Evolutionary conservation across 2,797 vertebrate genomes (phyloP).

Genomic region (Philypnodon macrostomus): DNA sequence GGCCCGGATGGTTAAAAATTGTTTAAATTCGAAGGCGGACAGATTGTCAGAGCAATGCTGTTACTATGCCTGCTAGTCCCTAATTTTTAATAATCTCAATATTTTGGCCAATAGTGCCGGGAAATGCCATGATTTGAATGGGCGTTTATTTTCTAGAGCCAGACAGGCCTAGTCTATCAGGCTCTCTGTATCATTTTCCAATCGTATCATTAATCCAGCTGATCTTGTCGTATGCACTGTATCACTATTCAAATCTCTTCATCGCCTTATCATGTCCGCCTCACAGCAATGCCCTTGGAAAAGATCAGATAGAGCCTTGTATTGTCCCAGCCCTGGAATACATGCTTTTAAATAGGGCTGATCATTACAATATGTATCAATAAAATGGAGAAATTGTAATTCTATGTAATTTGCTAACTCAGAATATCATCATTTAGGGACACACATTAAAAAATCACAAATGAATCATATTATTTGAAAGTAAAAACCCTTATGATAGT

Average conservation of each 20-base stretch:
- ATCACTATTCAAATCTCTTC: conserved; percentile 74
- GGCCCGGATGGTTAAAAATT: conserved; percentile 41
- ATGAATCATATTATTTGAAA: too few species aligned
- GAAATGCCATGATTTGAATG: conserved; percentile 1
- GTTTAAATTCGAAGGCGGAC: conserved; percentile 42
- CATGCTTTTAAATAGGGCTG: neutral
- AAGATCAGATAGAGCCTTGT: conserved; percentile 15
- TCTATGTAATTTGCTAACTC: too few species aligned
- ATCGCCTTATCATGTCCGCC: conserved; percentile 70
- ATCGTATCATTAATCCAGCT: conserved; percentile 70
- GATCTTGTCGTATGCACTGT: conserved; percentile 71
- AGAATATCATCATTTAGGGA: too few species aligned
- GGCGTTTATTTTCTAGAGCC: neutral
- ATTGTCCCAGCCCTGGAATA: conserved; percentile 1
- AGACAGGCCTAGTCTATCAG: neutral
- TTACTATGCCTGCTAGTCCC: neutral
- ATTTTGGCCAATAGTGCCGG: conserved; percentile 1
- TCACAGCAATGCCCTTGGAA: conserved; percentile 54
- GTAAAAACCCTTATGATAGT: too few species aligned
- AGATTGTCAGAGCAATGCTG: conserved; percentile 14
- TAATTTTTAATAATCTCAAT: conserved; percentile 16
- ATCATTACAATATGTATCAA: too few species aligned
- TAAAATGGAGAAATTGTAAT: too few species aligned
- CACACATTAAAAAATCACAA: too few species aligned
- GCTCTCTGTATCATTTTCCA: too few species aligned